Evolutionary conservation across 2,113 vertebrate species (phyloP).

Genomic region (Shinisaurus crocodilurus): DNA sequence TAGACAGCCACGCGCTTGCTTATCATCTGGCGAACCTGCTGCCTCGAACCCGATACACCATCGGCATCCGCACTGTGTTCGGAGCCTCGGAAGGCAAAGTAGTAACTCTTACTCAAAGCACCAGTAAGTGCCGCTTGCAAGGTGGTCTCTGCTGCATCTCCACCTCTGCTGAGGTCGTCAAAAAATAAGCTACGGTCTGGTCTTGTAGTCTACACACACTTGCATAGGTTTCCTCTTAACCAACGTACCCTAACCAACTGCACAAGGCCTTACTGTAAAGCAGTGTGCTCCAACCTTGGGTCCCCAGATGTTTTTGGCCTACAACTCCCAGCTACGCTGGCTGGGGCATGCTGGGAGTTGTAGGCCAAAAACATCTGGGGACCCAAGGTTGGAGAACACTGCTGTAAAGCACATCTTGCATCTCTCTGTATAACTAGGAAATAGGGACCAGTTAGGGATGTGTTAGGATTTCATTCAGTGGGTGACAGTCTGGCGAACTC

Average conservation of each 20-base stretch:
- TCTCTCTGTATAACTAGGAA: too few species aligned
- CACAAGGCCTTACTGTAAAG: background rate
- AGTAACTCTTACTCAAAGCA: slow-evolving; percentile 82
- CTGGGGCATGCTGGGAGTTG: too few species aligned
- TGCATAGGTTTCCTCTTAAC: background rate
- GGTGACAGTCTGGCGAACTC: too few species aligned
- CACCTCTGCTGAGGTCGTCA: too few species aligned
- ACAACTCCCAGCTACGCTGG: too few species aligned
- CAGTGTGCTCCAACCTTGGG: too few species aligned
- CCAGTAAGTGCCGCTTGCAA: slow-evolving; percentile 73
- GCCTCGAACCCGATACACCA: slow-evolving; percentile 78
- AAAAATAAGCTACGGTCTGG: too few species aligned
- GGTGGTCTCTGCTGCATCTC: background rate
- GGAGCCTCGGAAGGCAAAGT: slow-evolving; percentile 83
- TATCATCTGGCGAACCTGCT: slow-evolving; percentile 75
- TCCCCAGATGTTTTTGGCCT: too few species aligned
- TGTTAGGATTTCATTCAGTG: too few species aligned
- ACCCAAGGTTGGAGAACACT: too few species aligned
- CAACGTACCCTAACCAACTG: background rate
- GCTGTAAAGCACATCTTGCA: background rate
- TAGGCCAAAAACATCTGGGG: too few species aligned
- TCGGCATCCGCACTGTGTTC: slow-evolving; percentile 82
- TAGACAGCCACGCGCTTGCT: slow-evolving; percentile 75
- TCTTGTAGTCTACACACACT: background rate
- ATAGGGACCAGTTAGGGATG: too few species aligned